Evolutionary conservation across 1,140 invertebrate genomes (phyloP), one percentile per base, ranked within the genome.

Genomic region (Prorops nasuta): DNA sequence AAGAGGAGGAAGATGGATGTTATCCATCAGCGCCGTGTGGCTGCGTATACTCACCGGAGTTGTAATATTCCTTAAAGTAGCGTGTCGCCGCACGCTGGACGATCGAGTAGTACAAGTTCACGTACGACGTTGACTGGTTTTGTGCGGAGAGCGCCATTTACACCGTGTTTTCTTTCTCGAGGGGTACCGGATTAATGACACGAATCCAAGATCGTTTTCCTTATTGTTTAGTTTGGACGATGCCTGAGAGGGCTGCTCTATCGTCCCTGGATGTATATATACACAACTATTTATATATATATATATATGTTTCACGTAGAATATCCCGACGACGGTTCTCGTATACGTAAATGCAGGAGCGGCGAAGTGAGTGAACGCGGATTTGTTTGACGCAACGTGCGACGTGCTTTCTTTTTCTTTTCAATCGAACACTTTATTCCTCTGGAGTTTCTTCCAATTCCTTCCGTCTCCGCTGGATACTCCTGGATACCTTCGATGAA

Each of bases 41-140:
- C 14, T 8, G 17, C 3, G 40, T 28, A 45, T 71, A 78, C 77
- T 79, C 71, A 79, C 77, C 77, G 65, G 74, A 72, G 66, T 76
- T 76, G 73, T 77, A 79, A 63, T 78, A 79, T 67, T 79, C 76
- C 70, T 78, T 78, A 69, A 77, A 77, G 69, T 78, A 79, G 56
- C 74, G 74, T 55, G 74, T 75, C 56, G 76, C 76, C 57, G 76
- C 74, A 54, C 77, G 74, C 63, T 78, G 76, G 59, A 78, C 77
- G 64, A 78, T 77, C 66, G 77, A 78, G 58, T 79, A 78, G 65
- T 77, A 78, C 53, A 79, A 67, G 71, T 76, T 79, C 60, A 79
- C 76, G 67, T 77, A 78, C 54, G 73, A 75, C 60, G 75, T 72
- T 58, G 75, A 74, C 72, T 76, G 74, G 67, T 77, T 76, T 63